Percentiles rank a stretch among this genome's conserved stretches.
These are phyloP conservation scores for Beaufortia kweichowensis DNA, from an alignment of 2,113 vertebrate species.

Conservation along the genomic window DNA sequence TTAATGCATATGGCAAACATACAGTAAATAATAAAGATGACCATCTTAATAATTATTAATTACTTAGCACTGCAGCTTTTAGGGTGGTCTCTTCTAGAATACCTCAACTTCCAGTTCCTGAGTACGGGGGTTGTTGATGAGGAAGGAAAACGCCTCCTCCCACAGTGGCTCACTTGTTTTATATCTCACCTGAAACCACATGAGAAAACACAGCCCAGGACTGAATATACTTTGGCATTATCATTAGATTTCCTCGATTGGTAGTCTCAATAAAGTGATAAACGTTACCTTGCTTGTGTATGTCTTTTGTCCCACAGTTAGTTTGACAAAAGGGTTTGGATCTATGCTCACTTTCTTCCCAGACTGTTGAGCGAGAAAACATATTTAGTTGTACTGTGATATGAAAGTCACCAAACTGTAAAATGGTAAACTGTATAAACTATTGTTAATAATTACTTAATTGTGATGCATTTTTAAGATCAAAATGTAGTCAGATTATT, in stretches of 20 bases:
- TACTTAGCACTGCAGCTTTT: neutral
- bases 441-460: too few relatives aligned
- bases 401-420: neutral
- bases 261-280: neutral
- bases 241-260: neutral
- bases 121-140: constrained; percentile 89
- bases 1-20: neutral
- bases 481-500: too few relatives aligned
- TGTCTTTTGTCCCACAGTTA: constrained; percentile 87
- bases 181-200: constrained; percentile 81
- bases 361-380: constrained; percentile 69
- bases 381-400: neutral
- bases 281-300: constrained; percentile 91
- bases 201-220: constrained; percentile 14
- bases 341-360: constrained; percentile 91
- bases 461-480: too few relatives aligned
- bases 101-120: constrained; percentile 96
- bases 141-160: constrained; percentile 94
- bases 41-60: neutral
- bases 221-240: neutral
- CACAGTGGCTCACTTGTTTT: constrained; percentile 94
- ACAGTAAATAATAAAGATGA: neutral
- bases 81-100: constrained; percentile 20
- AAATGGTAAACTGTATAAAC: too few relatives aligned
- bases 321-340: constrained; percentile 87